Evolutionary conservation across 92 coral and sea anemone genomes (phyloP), one percentile per base, ranked within the genome.

Genomic region (Actinernus sp.): DNA sequence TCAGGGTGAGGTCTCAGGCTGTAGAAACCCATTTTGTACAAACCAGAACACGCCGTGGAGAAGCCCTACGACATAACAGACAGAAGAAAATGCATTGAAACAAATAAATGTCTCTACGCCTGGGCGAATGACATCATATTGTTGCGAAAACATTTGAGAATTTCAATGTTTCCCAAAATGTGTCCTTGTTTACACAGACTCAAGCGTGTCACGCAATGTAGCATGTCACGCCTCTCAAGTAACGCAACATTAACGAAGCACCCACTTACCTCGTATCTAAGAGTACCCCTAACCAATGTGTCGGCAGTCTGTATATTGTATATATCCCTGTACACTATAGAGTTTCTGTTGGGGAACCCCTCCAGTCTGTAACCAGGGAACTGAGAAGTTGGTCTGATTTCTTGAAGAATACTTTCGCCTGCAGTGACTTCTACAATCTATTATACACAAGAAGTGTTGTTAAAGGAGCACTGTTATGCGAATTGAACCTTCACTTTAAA

Each of bases 321-420:
- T 48, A 75, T 70, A 5, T 87, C 84, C n/a, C 84, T 80, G 50
- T 93, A 93, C 18, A 54, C 61, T 4, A 77, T 63, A 0, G 98
- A 91, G 72, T 93, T 92, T 7, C 98, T 73, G 83, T 93, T 93
- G 0, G 98, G 98, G 31, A 90, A 91, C 19, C 88, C 86, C 31
- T 93, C 98, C 49, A 93, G 65, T 18, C 92, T 78, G 68, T 71
- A 93, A 39, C 98, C 98, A 3, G 98, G 98, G 37, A 93, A 78
- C 64, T 86, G 85, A 59, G 74, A 77, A 4, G 97, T 93, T 12
- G 91, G 89, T 60, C 75, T 87, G 46, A 91, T 85, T 30, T 93
- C 92, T 9, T 91, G 66, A n/a, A 93, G 73, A 21, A 93, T 29
- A 14, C 77, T 68, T 3, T 96, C 96, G 0, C 96, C 98, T 16